Evolutionary conservation across 2,888 invertebrate species (phyloP), one percentile per base, ranked within the genome.

Genomic region (Erpobdella octoculata): DNA sequence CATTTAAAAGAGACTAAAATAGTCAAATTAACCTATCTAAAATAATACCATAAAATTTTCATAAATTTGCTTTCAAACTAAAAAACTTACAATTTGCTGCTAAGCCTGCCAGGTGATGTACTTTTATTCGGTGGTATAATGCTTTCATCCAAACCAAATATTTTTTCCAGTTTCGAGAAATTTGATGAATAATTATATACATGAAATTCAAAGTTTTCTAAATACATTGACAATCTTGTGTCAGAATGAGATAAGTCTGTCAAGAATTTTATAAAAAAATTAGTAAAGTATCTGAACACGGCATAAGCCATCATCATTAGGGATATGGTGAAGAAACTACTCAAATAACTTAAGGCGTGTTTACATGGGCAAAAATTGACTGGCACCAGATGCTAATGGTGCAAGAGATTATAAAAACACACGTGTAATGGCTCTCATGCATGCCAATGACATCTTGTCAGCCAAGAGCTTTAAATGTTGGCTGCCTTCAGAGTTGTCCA

Each of bases 191-290:
- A 88, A 85, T 97, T 97, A 84, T 94, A 97, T 65, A 93, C 89
- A 83, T 97, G 96, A 74, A 94, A 84, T 84, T 97, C 96, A 80
- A 93, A 91, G 1, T 77, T 79, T 72, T 82, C 82, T 72, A 82
- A 73, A 74, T 79, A 81, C 6, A 79, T 72, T 37, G 79, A 78
- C 70, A 82, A 75, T 64, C 82, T 75, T 0, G 92, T 94, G 83
- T 94, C 94, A 36, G 92, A 92, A 85, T 94, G 94, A 2, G 94
- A 94, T 79, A 95, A 87, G 88, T 95, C 94, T 93, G 85, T 31
- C 85, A 85, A 74, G 73, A 15, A 21, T n/a, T 25, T 21, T 46
- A 18, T 59, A 53, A 5, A 15, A 46, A 21, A 33, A 35, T 8
- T 62, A 72, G 21, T 28, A 53, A 48, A 21, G 18, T 48, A 48